These are phyloP conservation scores for Octomys mimax DNA, from an alignment of 2,797 vertebrate species.

Conservation along the genomic window DNA sequence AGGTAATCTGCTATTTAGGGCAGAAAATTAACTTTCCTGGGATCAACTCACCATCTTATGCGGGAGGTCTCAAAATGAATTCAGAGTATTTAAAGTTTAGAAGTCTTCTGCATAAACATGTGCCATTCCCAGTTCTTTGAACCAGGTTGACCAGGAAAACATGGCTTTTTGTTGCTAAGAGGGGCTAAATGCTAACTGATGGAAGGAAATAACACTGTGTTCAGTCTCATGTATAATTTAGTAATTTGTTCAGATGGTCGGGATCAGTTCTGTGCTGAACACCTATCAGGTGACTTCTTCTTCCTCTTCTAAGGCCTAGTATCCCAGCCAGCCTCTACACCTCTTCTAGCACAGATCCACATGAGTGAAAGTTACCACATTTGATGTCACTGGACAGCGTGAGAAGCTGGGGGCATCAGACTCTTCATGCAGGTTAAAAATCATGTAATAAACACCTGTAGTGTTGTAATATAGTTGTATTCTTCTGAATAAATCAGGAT, in stretches of 20 bases:
- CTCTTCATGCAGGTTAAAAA: neutral
- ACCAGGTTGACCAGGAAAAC: neutral
- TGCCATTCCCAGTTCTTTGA: neutral
- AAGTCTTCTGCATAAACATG: neutral
- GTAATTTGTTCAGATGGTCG: neutral
- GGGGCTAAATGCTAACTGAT: neutral
- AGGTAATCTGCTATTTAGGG: neutral
- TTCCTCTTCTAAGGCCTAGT: neutral
- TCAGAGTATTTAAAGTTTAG: neutral
- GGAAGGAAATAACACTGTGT: neutral
- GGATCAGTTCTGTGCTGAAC: neutral
- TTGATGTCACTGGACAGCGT: neutral
- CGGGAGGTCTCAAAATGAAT: neutral
- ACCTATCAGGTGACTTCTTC: neutral
- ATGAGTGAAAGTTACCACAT: neutral
- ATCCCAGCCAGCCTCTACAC: neutral
- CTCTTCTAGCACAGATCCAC: neutral
- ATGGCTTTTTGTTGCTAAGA: neutral
- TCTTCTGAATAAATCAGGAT: neutral
- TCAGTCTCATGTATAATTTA: neutral
- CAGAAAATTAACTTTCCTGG: neutral
- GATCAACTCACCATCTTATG: neutral
- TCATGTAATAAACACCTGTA: neutral
- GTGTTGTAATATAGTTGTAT: neutral
- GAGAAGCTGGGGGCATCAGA: neutral